Conservation (phyloP, 2,888 invertebrate species). For the Seira ritae region DNA sequence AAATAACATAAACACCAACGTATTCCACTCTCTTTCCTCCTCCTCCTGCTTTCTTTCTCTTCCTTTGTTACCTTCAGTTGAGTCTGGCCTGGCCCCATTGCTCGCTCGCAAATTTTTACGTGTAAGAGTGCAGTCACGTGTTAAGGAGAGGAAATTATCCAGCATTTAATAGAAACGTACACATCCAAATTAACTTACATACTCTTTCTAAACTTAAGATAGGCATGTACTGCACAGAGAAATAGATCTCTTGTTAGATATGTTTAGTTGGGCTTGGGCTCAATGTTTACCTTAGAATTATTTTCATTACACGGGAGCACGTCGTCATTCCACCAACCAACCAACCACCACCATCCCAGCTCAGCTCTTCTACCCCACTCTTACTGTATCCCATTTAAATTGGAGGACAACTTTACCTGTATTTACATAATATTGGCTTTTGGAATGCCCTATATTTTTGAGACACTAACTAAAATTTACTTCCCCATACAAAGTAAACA, state of each 20-base stretch:
- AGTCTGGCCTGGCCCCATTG: not conserved
- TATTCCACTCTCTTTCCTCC: not conserved
- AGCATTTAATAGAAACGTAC: not conserved
- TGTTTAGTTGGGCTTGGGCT: no score
- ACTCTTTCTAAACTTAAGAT: no score
- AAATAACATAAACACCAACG: constrained; percentile 28
- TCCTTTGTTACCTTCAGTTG: not conserved
- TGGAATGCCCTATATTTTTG: no score
- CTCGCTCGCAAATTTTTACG: no score
- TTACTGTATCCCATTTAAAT: no score
- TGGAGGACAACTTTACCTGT: not conserved
- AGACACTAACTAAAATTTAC: no score
- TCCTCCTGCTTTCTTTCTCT: not conserved
- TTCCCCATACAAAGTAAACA: no score
- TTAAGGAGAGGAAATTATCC: constrained; percentile 26
- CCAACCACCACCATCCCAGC: not conserved
- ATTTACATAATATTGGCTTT: constrained; percentile 26
- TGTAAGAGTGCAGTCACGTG: not conserved
- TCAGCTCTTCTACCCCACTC: no score
- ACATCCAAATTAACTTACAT: no score
- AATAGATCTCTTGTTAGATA: no score
- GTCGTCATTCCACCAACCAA: not conserved
- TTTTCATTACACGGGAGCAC: constrained; percentile 17
- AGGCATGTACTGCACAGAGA: no score
- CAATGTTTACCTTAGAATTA: constrained; percentile 34